These are phyloP conservation scores for Miltochrista miniata DNA, from an alignment of 2,888 invertebrate species.

Conservation along the genomic window DNA sequence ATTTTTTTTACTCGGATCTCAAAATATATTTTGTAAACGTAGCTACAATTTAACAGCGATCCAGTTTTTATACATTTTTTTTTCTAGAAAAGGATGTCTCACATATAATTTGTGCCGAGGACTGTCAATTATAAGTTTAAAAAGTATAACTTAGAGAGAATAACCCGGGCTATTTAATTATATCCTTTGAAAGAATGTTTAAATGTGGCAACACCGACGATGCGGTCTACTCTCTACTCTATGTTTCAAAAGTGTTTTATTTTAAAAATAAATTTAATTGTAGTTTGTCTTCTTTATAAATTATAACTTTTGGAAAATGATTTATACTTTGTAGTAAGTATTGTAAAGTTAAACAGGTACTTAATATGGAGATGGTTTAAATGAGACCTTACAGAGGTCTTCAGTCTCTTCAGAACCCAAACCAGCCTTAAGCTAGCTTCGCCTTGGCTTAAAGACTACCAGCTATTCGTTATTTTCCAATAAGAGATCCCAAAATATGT, in stretches of 20 bases:
- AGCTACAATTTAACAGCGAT: background rate
- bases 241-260: slow-evolving; percentile 39
- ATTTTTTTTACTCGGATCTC: too few species aligned
- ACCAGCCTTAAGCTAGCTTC: too few species aligned
- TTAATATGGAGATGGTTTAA: too few species aligned
- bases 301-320: too few species aligned
- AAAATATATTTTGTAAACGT: background rate
- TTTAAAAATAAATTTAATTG: slow-evolving; percentile 39
- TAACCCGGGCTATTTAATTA: slow-evolving; percentile 53
- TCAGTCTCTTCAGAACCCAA: too few species aligned
- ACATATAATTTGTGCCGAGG: slow-evolving; percentile 52
- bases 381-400: too few species aligned
- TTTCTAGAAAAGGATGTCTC: slow-evolving; percentile 50
- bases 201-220: slow-evolving; percentile 43
- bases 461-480: too few species aligned
- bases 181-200: slow-evolving; percentile 55
- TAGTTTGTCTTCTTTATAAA: slow-evolving; percentile 26
- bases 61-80: slow-evolving; percentile 11
- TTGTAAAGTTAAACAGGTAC: too few species aligned
- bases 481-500: too few species aligned
- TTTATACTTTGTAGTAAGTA: too few species aligned
- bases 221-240: slow-evolving; percentile 23
- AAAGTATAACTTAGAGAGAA: slow-evolving; percentile 56
- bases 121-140: slow-evolving; percentile 62
- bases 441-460: too few species aligned